phyloP scores from a whole-genome alignment of 2,888 invertebrate species.

The Aleiodes alternator region DNA sequence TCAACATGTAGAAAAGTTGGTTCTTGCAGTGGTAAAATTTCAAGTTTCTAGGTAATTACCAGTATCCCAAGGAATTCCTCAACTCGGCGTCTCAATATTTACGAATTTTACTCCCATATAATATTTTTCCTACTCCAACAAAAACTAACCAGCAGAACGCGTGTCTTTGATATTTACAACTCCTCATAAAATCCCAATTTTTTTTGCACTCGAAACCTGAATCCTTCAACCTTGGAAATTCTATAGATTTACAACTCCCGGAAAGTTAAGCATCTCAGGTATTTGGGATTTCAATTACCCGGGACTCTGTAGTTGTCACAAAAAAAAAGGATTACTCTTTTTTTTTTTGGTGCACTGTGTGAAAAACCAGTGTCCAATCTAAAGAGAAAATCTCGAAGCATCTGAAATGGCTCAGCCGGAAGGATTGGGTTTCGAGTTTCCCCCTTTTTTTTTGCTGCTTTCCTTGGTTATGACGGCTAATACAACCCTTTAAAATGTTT shows the following conservation, averaged over 20 bases:
- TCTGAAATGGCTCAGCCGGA: slow-evolving; percentile 35
- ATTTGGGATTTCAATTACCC: slow-evolving; percentile 35
- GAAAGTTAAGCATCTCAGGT: slow-evolving; percentile 28
- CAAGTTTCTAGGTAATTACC: too few species aligned
- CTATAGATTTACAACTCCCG: slow-evolving; percentile 26
- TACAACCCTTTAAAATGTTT: slow-evolving; percentile 28
- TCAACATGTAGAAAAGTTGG: slow-evolving; percentile 44
- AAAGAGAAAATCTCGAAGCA: slow-evolving; percentile 41
- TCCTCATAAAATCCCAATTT: slow-evolving; percentile 32
- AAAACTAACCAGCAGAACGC: not conserved
- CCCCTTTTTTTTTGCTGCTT: slow-evolving; percentile 34
- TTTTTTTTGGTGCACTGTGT: slow-evolving; percentile 35
- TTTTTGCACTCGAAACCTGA: slow-evolving; percentile 34
- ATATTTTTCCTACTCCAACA: slow-evolving; percentile 14
- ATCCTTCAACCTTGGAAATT: slow-evolving; percentile 20
- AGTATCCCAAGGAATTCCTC: not conserved
- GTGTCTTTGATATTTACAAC: slow-evolving; percentile 27
- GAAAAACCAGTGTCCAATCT: slow-evolving; percentile 43
- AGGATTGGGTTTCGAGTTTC: slow-evolving; percentile 52
- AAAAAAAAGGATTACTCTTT: slow-evolving; percentile 22
- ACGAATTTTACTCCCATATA: not conserved
- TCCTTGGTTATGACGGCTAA: slow-evolving; percentile 13
- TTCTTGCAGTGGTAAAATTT: too few species aligned
- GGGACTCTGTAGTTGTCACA: not conserved
- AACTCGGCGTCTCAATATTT: not conserved